These are phyloP conservation scores for Stictocephala bisonia DNA, from an alignment of 2,888 invertebrate genomes.

Conservation along the genomic window DNA sequence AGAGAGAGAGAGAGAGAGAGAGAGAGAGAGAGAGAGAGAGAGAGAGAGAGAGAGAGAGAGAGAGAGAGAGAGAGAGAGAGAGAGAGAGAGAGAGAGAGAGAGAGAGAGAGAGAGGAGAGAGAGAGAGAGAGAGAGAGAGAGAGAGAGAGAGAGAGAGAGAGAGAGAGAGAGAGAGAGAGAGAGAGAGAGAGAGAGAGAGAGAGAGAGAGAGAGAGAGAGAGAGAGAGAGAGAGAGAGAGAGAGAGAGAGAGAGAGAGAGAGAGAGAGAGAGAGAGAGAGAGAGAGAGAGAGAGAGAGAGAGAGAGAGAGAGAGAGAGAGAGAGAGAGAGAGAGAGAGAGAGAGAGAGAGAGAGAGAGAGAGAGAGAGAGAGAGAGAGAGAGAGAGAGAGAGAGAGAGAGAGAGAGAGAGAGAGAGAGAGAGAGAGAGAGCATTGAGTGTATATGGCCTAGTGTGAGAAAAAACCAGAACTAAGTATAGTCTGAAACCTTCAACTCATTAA, in stretches of 20 bases:
- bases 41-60: not conserved
- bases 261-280: conserved; percentile 13
- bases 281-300: conserved; percentile 13
- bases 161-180: not conserved
- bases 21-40: not conserved
- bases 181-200: not conserved
- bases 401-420: conserved; percentile 13
- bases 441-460: too few relatives aligned
- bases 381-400: conserved; percentile 13
- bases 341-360: conserved; percentile 13
- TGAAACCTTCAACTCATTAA: too few relatives aligned
- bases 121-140: not conserved
- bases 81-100: not conserved
- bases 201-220: conserved; percentile 13
- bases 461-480: too few relatives aligned
- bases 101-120: not conserved
- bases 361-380: conserved; percentile 13
- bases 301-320: conserved; percentile 13
- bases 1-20: not conserved
- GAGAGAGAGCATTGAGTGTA: not conserved
- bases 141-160: not conserved
- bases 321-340: conserved; percentile 13
- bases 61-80: not conserved
- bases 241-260: conserved; percentile 13
- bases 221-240: conserved; percentile 13